Evolutionary conservation across 2,113 vertebrate genomes (phyloP).

Genomic region (Spea multiplicata): DNA sequence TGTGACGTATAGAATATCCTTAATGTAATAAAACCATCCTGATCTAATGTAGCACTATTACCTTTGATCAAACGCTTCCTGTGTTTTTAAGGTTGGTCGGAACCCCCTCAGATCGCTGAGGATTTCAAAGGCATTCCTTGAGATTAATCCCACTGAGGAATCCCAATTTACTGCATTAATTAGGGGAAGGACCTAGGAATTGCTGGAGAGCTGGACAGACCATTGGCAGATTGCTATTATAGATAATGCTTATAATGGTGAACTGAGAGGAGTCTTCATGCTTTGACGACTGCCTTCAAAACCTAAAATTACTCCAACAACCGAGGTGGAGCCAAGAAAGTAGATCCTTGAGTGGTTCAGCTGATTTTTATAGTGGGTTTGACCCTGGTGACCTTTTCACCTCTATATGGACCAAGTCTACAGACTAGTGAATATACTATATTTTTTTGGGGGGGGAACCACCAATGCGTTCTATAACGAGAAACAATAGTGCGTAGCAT

Average conservation of each 20-base stretch:
- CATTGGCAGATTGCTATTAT: constrained; percentile 72
- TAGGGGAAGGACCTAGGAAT: constrained; percentile 57
- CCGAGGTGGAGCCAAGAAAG: constrained; percentile 63
- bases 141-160: constrained; percentile 69
- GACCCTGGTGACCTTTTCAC: constrained; percentile 60
- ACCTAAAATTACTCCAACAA: constrained; percentile 64
- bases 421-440: too few species aligned
- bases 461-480: too few species aligned
- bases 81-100: neutral
- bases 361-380: neutral
- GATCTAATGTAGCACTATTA: neutral
- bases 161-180: constrained; percentile 64
- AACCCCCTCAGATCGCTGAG: neutral
- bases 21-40: neutral
- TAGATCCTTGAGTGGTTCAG: constrained; percentile 40
- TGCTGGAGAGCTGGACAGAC: constrained; percentile 49
- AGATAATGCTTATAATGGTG: constrained; percentile 70
- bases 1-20: too few species aligned
- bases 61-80: neutral
- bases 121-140: constrained; percentile 66
- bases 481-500: too few species aligned
- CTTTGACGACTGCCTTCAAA: constrained; percentile 69
- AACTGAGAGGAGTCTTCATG: constrained; percentile 65
- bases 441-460: too few species aligned
- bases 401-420: neutral